Evolutionary conservation across 1,140 invertebrate genomes (phyloP).

Genomic region (Lepidurus packardi): DNA sequence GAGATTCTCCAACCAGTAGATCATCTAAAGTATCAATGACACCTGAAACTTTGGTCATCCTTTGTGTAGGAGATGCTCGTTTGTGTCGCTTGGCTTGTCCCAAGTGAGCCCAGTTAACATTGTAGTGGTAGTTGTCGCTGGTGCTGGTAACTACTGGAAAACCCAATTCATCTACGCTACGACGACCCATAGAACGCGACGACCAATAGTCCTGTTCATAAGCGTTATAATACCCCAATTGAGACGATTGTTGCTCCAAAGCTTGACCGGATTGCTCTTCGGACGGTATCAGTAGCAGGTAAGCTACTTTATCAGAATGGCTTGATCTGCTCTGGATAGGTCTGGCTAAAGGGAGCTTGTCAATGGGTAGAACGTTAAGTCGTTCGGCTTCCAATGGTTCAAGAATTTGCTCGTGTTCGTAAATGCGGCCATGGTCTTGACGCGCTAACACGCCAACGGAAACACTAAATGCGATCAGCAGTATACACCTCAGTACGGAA

Average conservation of each 20-base stretch:
- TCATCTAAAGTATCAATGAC: background rate
- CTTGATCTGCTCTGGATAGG: background rate
- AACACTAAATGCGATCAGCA: background rate
- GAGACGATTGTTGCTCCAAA: background rate
- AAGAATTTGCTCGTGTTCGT: background rate
- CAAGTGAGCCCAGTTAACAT: conserved; percentile 30
- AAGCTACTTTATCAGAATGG: background rate
- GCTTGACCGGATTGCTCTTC: background rate
- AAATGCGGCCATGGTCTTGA: background rate
- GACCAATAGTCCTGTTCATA: background rate
- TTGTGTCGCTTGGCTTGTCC: background rate
- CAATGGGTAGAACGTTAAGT: background rate
- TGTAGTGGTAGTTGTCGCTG: conserved; percentile 26
- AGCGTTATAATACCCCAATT: background rate
- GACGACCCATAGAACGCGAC: background rate
- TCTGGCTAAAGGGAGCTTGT: background rate
- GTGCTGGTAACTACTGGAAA: conserved; percentile 29
- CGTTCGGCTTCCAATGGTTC: background rate
- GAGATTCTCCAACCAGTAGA: background rate
- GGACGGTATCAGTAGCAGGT: background rate
- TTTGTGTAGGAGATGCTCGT: background rate
- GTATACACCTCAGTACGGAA: background rate
- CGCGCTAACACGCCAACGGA: background rate
- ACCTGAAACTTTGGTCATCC: background rate
- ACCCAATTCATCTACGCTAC: conserved; percentile 19